These are phyloP conservation scores for Erebia palarica DNA, from an alignment of 2,888 invertebrate genomes.

Conservation along the genomic window DNA sequence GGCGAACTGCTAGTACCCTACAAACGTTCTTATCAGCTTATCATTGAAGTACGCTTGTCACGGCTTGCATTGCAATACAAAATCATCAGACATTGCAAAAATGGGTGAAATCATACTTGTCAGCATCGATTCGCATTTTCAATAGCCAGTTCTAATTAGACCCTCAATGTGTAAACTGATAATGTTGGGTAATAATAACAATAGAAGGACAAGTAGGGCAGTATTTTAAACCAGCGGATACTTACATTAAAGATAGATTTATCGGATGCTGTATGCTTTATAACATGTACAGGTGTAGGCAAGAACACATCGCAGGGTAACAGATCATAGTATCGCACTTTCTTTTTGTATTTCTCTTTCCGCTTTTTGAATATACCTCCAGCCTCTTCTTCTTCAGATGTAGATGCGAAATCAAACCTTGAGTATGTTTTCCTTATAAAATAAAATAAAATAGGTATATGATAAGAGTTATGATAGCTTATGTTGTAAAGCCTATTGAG, in stretches of 20 bases:
- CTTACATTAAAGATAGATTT: constrained; percentile 66
- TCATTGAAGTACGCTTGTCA: no score
- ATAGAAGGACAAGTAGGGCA: no score
- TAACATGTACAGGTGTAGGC: constrained; percentile 54
- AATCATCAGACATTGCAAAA: no score
- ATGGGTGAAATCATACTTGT: no score
- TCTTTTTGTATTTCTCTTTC: constrained; percentile 50
- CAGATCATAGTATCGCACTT: constrained; percentile 62
- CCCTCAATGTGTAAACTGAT: no score
- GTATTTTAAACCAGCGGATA: constrained; percentile 12
- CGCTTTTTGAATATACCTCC: constrained; percentile 47
- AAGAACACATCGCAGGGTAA: constrained; percentile 60
- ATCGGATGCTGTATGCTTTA: constrained; percentile 65
- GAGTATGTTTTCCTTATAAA: constrained; percentile 44
- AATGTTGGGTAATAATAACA: no score
- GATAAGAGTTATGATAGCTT: background rate
- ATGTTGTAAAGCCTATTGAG: background rate
- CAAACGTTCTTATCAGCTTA: no score
- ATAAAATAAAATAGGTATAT: constrained; percentile 16
- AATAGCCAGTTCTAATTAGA: no score
- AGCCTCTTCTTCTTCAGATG: constrained; percentile 49
- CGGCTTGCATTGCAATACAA: no score
- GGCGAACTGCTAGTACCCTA: no score
- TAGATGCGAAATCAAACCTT: constrained; percentile 46
- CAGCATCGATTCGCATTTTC: no score